Percentiles rank a stretch among this genome's conserved stretches.
Conservation (phyloP, 2,888 invertebrate genomes). For the Meganola albula region DNA sequence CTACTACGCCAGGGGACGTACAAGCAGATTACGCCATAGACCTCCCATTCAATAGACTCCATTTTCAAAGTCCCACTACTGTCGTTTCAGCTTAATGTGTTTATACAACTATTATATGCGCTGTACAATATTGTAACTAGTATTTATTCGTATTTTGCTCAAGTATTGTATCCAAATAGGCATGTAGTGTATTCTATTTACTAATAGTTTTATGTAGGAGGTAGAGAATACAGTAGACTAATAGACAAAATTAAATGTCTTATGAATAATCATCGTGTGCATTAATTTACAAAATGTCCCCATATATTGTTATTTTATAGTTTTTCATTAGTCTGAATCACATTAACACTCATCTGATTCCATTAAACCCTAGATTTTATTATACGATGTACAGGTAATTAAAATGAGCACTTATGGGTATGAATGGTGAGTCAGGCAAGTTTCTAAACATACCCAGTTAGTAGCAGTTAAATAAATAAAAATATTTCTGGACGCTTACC, state of each 20-base stretch:
- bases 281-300: too few species aligned
- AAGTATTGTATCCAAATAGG: slow-evolving; percentile 58
- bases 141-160: slow-evolving; percentile 50
- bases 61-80: slow-evolving; percentile 73
- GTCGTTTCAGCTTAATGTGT: slow-evolving; percentile 69
- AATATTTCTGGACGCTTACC: too few species aligned
- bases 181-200: slow-evolving; percentile 48
- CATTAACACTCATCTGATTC: too few species aligned
- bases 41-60: slow-evolving; percentile 68
- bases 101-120: slow-evolving; percentile 46
- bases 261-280: too few species aligned
- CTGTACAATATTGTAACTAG: slow-evolving; percentile 46
- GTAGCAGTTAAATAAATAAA: too few species aligned
- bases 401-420: too few species aligned
- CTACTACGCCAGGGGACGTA: slow-evolving; percentile 63
- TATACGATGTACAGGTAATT: too few species aligned
- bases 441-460: background rate
- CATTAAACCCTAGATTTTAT: too few species aligned
- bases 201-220: slow-evolving; percentile 19
- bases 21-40: slow-evolving; percentile 70
- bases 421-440: background rate
- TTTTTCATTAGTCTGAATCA: too few species aligned
- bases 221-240: slow-evolving; percentile 4
- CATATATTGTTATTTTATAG: too few species aligned
- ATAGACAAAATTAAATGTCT: too few species aligned